phyloP scores from a whole-genome alignment of 2,888 invertebrate genomes.

The Torymus aiolomorphi region DNA sequence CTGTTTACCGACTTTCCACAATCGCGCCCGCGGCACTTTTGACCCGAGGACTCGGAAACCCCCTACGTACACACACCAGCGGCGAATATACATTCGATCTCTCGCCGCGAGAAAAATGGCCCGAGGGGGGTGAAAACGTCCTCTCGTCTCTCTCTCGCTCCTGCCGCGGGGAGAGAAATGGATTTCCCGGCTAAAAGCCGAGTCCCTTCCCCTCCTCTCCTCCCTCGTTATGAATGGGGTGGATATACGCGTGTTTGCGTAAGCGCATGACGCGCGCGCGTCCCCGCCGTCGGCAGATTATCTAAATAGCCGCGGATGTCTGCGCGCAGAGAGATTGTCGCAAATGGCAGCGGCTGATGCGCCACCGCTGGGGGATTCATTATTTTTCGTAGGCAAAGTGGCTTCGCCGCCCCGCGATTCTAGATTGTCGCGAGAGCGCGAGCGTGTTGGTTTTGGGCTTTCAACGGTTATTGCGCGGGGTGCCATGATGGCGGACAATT shows the following conservation, averaged over 20 bases:
- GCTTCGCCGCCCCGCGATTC: too few relatives aligned
- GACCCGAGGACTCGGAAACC: too few relatives aligned
- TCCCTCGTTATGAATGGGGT: slow-evolving; percentile 39
- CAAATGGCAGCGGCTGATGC: slow-evolving; percentile 29
- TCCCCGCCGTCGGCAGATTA: slow-evolving; percentile 39
- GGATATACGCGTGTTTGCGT: slow-evolving; percentile 11
- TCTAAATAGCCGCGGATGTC: slow-evolving; percentile 52
- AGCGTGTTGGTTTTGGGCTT: too few relatives aligned
- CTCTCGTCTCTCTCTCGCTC: not conserved
- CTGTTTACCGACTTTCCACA: slow-evolving; percentile 12
- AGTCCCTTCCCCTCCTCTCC: not conserved
- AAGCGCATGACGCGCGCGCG: not conserved
- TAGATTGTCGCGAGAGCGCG: too few relatives aligned
- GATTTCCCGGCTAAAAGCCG: slow-evolving; percentile 17
- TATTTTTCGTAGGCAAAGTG: too few relatives aligned
- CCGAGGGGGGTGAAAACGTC: not conserved
- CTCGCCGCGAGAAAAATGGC: slow-evolving; percentile 35
- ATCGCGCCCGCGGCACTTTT: not conserved
- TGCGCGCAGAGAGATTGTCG: slow-evolving; percentile 35
- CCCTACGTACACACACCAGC: not conserved
- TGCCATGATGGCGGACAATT: too few relatives aligned
- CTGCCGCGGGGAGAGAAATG: slow-evolving; percentile 18
- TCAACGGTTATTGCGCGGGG: too few relatives aligned
- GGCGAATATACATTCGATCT: not conserved
- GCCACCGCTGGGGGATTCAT: too few relatives aligned